A percentile compares a stretch with the other conserved stretches of the same genome.
Conservation (phyloP, 2,797 vertebrate species). For the Sciaenops ocellatus region DNA sequence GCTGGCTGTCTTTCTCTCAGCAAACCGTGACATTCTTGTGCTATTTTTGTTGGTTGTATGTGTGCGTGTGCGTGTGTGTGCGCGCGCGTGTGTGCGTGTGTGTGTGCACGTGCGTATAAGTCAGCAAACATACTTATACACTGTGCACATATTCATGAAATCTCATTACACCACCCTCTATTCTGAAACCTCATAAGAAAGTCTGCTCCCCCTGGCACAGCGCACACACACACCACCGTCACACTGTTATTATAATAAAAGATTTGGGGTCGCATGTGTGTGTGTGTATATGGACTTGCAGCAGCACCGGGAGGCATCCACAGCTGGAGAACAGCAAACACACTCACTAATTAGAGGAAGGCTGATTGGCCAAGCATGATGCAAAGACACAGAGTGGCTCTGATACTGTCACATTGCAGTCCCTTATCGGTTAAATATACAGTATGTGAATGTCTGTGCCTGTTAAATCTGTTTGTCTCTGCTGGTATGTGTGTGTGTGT, state of each 20-base stretch:
- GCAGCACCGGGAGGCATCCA: conserved; percentile 44
- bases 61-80: neutral
- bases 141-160: conserved; percentile 46
- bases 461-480: conserved; percentile 12
- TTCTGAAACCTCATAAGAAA: conserved; percentile 24
- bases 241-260: conserved; percentile 31
- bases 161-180: conserved; percentile 45
- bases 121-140: conserved; percentile 22
- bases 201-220: conserved; percentile 14
- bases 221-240: conserved; percentile 14
- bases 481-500: neutral
- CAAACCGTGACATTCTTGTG: conserved; percentile 1
- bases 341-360: conserved; percentile 67
- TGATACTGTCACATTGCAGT: conserved; percentile 25
- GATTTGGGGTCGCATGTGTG: conserved; percentile 24
- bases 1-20: conserved; percentile 1
- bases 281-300: conserved; percentile 29
- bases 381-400: conserved; percentile 34
- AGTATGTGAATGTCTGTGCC: conserved; percentile 6
- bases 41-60: neutral
- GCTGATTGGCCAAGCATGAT: conserved; percentile 58
- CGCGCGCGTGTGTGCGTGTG: too few species aligned
- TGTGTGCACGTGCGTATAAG: neutral
- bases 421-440: conserved; percentile 39
- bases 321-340: conserved; percentile 56